These are phyloP conservation scores for Petrocephalus sullivani DNA, from an alignment of 2,797 vertebrate genomes.

Conservation along the genomic window DNA sequence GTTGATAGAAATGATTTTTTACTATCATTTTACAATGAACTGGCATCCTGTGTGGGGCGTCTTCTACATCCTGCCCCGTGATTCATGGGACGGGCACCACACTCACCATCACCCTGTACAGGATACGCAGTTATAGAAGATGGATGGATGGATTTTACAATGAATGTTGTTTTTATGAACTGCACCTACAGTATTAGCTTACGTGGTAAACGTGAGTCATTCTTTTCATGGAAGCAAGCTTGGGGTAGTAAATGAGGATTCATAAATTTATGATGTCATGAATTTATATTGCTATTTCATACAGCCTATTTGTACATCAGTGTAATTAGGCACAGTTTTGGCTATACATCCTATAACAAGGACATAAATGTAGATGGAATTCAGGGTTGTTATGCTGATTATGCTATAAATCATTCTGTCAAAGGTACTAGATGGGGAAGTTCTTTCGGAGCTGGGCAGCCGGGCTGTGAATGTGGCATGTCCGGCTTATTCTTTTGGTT, in stretches of 20 bases:
- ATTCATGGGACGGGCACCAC: neutral
- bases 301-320: neutral
- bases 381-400: neutral
- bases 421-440: neutral
- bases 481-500: slow-evolving; percentile 36
- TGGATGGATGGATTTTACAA: neutral
- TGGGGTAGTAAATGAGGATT: neutral
- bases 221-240: neutral
- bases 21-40: neutral
- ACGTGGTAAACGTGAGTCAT: neutral
- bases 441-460: neutral
- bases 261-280: slow-evolving; percentile 6
- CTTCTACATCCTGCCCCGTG: neutral
- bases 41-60: neutral
- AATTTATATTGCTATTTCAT: slow-evolving; percentile 2
- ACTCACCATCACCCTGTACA: neutral
- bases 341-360: neutral
- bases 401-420: neutral
- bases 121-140: neutral
- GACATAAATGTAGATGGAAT: neutral
- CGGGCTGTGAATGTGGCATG: neutral
- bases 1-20: neutral
- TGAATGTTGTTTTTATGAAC: neutral
- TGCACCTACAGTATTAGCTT: neutral
- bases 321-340: slow-evolving; percentile 6